phyloP scores from a whole-genome alignment of 2,888 invertebrate genomes.

The Pristionchus entomophagus region DNA sequence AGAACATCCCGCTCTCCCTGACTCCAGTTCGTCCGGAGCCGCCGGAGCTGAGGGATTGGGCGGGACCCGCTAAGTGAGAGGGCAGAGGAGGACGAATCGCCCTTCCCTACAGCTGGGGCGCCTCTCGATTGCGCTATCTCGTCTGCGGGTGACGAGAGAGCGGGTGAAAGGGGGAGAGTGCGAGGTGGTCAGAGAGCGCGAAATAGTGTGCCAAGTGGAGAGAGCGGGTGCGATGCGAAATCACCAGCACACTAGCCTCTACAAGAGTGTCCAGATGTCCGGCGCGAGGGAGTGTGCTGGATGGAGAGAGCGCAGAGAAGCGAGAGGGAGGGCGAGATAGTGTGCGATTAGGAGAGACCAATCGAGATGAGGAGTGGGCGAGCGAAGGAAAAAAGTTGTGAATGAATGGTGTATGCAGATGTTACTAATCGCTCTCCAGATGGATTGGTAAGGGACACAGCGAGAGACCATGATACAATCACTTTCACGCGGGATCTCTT shows the following conservation, averaged over 20 bases:
- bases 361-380: neutral
- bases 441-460: neutral
- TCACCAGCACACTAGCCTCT: neutral
- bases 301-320: neutral
- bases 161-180: neutral
- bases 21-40: no score
- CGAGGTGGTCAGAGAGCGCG: neutral
- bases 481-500: no score
- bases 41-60: no score
- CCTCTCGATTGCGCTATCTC: neutral
- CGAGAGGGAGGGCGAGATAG: neutral
- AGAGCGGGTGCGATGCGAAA: neutral
- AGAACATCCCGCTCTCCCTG: no score
- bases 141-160: neutral
- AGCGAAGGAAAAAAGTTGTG: slow-evolving; percentile 23
- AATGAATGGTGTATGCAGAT: neutral
- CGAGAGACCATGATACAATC: no score
- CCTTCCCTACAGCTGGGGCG: slow-evolving; percentile 26
- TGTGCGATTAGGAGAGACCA: neutral
- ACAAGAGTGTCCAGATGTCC: slow-evolving; percentile 36
- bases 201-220: no score
- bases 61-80: slow-evolving; percentile 15
- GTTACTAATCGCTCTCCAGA: slow-evolving; percentile 4
- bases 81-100: neutral
- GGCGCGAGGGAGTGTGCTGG: neutral